These are phyloP conservation scores for Rhagoletis zephyria DNA, from an alignment of 1,140 invertebrate genomes.

Conservation along the genomic window DNA sequence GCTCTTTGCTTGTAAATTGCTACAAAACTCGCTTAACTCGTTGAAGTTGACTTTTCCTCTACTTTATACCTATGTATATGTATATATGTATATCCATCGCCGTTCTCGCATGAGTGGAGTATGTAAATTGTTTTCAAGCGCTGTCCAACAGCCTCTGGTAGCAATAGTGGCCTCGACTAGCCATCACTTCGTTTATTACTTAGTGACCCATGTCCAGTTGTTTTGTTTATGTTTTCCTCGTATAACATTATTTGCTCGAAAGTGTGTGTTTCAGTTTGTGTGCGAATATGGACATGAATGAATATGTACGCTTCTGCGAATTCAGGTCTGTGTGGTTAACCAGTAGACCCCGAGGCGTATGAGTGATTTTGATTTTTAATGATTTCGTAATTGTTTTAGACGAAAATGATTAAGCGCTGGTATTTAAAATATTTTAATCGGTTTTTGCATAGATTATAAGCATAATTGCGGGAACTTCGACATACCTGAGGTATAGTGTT, in stretches of 20 bases:
- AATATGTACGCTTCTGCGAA: background rate
- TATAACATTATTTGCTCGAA: slow-evolving; percentile 29
- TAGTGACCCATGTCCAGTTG: slow-evolving; percentile 37
- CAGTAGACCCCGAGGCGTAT: slow-evolving; percentile 20
- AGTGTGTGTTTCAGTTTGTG: background rate
- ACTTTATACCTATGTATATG: no score
- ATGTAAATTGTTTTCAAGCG: slow-evolving; percentile 69
- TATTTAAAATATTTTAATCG: no score
- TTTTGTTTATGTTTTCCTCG: slow-evolving; percentile 36
- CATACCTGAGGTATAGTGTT: no score
- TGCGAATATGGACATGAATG: background rate
- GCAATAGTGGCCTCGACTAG: background rate
- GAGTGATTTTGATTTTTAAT: slow-evolving; percentile 61
- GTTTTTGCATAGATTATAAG: no score
- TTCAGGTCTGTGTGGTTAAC: background rate
- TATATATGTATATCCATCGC: background rate
- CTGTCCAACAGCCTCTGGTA: background rate
- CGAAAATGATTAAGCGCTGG: slow-evolving; percentile 49
- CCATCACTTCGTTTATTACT: background rate
- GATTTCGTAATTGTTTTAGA: slow-evolving; percentile 73
- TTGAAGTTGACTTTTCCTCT: slow-evolving; percentile 57
- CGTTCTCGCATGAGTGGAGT: slow-evolving; percentile 61
- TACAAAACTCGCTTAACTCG: slow-evolving; percentile 72
- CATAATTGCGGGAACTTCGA: no score
- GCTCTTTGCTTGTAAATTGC: slow-evolving; percentile 64